Evolutionary conservation across 2,888 invertebrate species (phyloP).

Genomic region (Ectemnius cavifrons): DNA sequence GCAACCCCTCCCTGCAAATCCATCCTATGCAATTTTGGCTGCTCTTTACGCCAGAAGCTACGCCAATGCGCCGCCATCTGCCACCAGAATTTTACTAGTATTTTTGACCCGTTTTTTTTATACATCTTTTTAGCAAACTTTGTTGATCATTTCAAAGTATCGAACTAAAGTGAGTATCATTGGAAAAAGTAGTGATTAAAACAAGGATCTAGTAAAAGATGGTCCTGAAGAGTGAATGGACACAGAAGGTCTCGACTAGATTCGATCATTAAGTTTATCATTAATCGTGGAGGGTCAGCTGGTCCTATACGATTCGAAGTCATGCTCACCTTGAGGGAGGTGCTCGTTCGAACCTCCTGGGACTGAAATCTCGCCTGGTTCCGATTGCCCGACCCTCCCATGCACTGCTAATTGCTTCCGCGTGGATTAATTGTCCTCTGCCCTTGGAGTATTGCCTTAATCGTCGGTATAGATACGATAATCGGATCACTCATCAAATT

Average conservation of each 20-base stretch:
- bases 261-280: constrained; percentile 74
- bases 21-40: not conserved
- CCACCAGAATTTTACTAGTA: no score
- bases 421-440: constrained; percentile 34
- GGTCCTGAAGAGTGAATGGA: not conserved
- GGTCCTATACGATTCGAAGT: constrained; percentile 64
- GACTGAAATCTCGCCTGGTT: constrained; percentile 42
- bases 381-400: constrained; percentile 38
- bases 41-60: no score
- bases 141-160: not conserved
- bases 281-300: constrained; percentile 73
- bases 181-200: not conserved
- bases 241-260: constrained; percentile 22
- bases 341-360: constrained; percentile 45
- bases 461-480: no score
- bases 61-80: no score
- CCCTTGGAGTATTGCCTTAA: not conserved
- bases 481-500: no score
- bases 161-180: not conserved
- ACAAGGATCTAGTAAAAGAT: not conserved
- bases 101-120: no score
- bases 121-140: no score
- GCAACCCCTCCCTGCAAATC: constrained; percentile 11
- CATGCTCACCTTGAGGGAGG: constrained; percentile 52
- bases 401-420: constrained; percentile 34